These are phyloP conservation scores for Aporophyla lueneburgensis DNA, from an alignment of 2,888 invertebrate genomes.

Conservation along the genomic window DNA sequence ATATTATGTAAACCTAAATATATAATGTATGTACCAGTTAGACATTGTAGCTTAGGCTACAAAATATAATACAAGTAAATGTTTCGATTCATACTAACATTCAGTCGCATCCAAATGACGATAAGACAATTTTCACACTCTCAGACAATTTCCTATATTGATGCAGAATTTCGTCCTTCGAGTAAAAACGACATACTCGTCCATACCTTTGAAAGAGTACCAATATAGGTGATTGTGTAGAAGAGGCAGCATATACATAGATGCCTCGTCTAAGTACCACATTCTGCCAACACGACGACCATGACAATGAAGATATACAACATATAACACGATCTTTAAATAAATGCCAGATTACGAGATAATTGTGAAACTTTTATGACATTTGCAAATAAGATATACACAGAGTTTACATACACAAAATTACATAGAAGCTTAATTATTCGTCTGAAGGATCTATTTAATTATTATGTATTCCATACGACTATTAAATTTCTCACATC, in stretches of 20 bases:
- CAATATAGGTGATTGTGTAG: slow-evolving; percentile 46
- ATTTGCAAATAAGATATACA: slow-evolving; percentile 73
- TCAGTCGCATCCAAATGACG: slow-evolving; percentile 37
- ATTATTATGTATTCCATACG: slow-evolving; percentile 66
- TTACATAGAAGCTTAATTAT: slow-evolving; percentile 74
- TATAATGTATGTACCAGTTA: slow-evolving; percentile 64
- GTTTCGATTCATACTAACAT: slow-evolving; percentile 52
- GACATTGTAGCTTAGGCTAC: slow-evolving; percentile 59
- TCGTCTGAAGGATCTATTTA: slow-evolving; percentile 70
- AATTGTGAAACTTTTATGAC: slow-evolving; percentile 64
- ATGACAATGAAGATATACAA: slow-evolving; percentile 65
- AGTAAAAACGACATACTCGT: slow-evolving; percentile 21
- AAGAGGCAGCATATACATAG: slow-evolving; percentile 33
- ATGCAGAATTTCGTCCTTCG: slow-evolving; percentile 25
- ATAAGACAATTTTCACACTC: slow-evolving; percentile 37
- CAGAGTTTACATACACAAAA: slow-evolving; percentile 73
- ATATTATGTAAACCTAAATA: slow-evolving; percentile 65
- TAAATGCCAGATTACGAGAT: slow-evolving; percentile 79
- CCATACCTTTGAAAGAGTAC: slow-evolving; percentile 23
- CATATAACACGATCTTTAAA: slow-evolving; percentile 71
- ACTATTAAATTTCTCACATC: slow-evolving; percentile 65
- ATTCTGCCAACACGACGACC: slow-evolving; percentile 59
- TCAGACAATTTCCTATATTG: slow-evolving; percentile 53
- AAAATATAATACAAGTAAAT: slow-evolving; percentile 68
- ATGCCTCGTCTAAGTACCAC: slow-evolving; percentile 51